Conservation (phyloP, 2,888 invertebrate genomes). For the Cheilosia pagana region DNA sequence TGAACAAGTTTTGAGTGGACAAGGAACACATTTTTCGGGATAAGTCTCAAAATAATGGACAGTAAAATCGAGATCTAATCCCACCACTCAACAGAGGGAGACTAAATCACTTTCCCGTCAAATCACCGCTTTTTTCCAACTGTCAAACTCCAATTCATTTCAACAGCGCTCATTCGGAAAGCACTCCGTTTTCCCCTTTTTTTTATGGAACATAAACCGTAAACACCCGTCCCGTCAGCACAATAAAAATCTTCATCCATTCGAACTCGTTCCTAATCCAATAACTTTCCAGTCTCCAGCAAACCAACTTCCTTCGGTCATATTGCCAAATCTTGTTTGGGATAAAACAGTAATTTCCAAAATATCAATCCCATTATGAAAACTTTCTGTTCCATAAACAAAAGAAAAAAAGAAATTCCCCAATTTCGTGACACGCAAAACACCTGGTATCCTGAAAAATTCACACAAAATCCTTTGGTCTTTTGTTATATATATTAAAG, state of each 20-base stretch:
- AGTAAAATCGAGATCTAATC: too few relatives aligned
- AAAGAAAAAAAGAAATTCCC: slow-evolving; percentile 31
- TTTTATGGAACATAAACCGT: too few relatives aligned
- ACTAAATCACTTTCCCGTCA: too few relatives aligned
- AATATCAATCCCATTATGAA: slow-evolving; percentile 36
- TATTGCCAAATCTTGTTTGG: background rate
- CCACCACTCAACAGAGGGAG: too few relatives aligned
- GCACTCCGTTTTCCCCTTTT: too few relatives aligned
- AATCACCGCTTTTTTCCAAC: too few relatives aligned
- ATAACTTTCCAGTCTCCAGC: slow-evolving; percentile 1
- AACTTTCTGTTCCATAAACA: slow-evolving; percentile 4
- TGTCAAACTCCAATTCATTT: too few relatives aligned
- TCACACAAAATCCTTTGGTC: slow-evolving; percentile 54
- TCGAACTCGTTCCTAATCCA: slow-evolving; percentile 3
- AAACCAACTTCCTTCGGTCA: background rate
- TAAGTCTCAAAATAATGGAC: too few relatives aligned
- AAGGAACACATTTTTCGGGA: too few relatives aligned
- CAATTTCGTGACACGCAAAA: slow-evolving; percentile 59
- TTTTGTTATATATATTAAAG: slow-evolving; percentile 65
- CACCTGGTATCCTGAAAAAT: slow-evolving; percentile 67
- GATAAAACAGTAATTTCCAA: slow-evolving; percentile 19
- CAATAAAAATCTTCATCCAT: background rate
- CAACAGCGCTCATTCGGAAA: too few relatives aligned
- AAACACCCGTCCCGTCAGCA: too few relatives aligned
- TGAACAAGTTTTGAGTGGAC: too few relatives aligned